Conservation (phyloP, 2,888 invertebrate genomes). For the Maniola hyperantus region DNA sequence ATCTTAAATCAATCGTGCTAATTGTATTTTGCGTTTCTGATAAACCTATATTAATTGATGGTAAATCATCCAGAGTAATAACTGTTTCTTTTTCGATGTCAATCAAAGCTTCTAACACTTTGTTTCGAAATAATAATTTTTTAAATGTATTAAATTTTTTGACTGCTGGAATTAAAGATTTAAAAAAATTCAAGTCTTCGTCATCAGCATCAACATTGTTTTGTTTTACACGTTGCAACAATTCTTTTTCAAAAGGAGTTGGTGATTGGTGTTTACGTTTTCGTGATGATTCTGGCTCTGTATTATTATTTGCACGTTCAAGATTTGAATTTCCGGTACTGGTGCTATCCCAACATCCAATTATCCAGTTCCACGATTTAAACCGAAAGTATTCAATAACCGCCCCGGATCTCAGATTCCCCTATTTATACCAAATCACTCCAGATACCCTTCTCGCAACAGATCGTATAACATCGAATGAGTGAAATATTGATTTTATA, state of each 20-base stretch:
- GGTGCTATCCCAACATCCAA: too few relatives aligned
- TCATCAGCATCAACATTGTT: constrained; percentile 41
- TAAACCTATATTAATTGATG: constrained; percentile 21
- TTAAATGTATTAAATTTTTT: constrained; percentile 42
- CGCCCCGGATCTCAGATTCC: too few relatives aligned
- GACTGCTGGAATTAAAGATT: constrained; percentile 41
- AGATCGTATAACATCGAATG: too few relatives aligned
- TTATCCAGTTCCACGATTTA: too few relatives aligned
- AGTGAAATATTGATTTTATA: too few relatives aligned
- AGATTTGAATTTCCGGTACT: constrained; percentile 28
- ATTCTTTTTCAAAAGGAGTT: constrained; percentile 42
- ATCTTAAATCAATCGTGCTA: constrained; percentile 40
- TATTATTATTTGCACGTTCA: too few relatives aligned
- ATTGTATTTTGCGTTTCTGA: constrained; percentile 40
- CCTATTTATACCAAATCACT: too few relatives aligned
- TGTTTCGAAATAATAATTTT: constrained; percentile 43
- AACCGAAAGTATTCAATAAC: too few relatives aligned
- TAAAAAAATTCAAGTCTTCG: constrained; percentile 44
- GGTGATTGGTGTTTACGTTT: constrained; percentile 42
- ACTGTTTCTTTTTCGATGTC: constrained; percentile 43
- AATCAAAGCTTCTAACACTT: constrained; percentile 42
- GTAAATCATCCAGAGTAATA: constrained; percentile 42
- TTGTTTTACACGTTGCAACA: constrained; percentile 41
- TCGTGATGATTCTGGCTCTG: constrained; percentile 40
- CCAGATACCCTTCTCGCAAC: too few relatives aligned